Evolutionary conservation across 2,888 invertebrate genomes (phyloP).

Genomic region (Pachymerium ferrugineum): DNA sequence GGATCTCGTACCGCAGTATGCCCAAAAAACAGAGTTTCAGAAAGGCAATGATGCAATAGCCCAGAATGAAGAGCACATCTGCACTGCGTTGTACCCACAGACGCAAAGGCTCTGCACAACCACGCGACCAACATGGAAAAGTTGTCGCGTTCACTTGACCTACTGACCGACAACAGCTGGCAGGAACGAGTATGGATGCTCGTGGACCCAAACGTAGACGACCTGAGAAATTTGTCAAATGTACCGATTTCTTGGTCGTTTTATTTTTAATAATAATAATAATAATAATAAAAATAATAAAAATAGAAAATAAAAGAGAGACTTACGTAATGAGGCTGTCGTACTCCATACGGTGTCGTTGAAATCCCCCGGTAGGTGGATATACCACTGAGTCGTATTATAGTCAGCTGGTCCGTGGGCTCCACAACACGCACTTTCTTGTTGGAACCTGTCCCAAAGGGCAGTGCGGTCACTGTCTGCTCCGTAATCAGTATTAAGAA

Average conservation of each 20-base stretch:
- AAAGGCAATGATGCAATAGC: constrained; percentile 83
- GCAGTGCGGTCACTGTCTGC: constrained; percentile 65
- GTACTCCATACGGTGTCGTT: constrained; percentile 31
- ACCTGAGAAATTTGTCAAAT: not conserved
- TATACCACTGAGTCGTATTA: constrained; percentile 38
- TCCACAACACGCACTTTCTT: constrained; percentile 63
- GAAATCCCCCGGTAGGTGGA: not conserved
- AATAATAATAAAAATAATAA: no score
- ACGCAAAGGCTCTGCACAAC: constrained; percentile 68
- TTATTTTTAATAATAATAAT: no score
- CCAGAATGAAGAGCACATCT: constrained; percentile 67
- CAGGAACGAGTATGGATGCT: not conserved
- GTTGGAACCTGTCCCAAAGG: constrained; percentile 61
- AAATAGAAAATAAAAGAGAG: not conserved
- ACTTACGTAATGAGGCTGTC: constrained; percentile 36
- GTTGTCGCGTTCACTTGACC: constrained; percentile 32
- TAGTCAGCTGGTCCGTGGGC: constrained; percentile 58
- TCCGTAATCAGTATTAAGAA: constrained; percentile 64
- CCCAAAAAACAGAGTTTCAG: constrained; percentile 82
- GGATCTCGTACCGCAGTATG: constrained; percentile 72
- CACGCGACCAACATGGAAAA: constrained; percentile 44
- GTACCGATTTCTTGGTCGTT: no score
- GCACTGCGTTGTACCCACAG: constrained; percentile 72
- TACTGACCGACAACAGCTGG: constrained; percentile 38
- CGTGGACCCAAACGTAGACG: constrained; percentile 13